Evolutionary conservation across 2,113 vertebrate species (phyloP).

Genomic region (Laticauda laticaudata): DNA sequence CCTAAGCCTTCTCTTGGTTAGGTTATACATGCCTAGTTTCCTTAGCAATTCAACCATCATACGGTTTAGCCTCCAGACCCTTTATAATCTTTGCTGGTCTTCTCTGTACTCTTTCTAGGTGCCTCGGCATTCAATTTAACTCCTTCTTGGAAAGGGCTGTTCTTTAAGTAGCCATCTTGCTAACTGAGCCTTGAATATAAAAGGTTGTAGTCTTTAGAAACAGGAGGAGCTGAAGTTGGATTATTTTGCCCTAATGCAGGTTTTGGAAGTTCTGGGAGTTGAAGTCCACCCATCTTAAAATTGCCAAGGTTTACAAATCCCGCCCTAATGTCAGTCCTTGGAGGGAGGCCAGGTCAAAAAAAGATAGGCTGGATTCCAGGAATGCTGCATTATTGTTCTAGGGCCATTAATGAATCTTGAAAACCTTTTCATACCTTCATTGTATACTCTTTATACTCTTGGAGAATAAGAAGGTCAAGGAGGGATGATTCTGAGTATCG

Average conservation of each 20-base stretch:
- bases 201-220: not conserved
- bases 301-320: too few relatives aligned
- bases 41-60: too few relatives aligned
- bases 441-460: not conserved
- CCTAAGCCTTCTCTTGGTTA: too few relatives aligned
- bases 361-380: not conserved
- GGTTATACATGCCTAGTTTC: too few relatives aligned
- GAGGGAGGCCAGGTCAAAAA: not conserved
- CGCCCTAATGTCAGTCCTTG: not conserved
- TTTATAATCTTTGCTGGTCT: too few relatives aligned
- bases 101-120: too few relatives aligned
- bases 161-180: not conserved
- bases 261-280: too few relatives aligned
- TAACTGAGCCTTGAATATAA: not conserved
- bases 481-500: not conserved
- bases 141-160: not conserved
- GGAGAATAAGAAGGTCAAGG: not conserved
- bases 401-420: not conserved
- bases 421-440: not conserved
- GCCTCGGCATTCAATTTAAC: not conserved
- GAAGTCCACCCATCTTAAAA: too few relatives aligned
- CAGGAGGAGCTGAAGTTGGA: not conserved
- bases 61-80: too few relatives aligned
- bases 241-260: not conserved
- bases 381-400: not conserved